These are phyloP conservation scores for Brachionus angularis DNA, from an alignment of 1,140 invertebrate species.

Conservation along the genomic window DNA sequence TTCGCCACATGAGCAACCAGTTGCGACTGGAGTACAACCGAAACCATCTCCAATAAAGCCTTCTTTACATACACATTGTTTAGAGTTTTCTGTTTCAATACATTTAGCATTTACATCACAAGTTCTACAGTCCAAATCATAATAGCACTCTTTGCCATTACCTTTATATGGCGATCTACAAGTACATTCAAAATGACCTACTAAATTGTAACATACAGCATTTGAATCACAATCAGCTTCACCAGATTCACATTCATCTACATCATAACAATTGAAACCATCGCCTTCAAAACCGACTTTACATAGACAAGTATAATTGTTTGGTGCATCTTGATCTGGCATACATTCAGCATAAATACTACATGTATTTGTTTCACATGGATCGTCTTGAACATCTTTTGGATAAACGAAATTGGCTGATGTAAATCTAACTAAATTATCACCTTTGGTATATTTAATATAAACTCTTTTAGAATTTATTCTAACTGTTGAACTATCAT, in stretches of 20 bases:
- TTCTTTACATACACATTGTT: constrained; percentile 26
- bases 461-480: constrained; percentile 33
- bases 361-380: constrained; percentile 34
- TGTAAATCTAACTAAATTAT: constrained; percentile 13
- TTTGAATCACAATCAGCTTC: constrained; percentile 40
- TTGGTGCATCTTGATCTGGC: neutral
- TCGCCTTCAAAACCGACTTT: constrained; percentile 42
- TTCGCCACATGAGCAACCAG: constrained; percentile 10
- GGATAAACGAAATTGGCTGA: constrained; percentile 33
- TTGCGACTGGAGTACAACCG: neutral
- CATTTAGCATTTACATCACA: constrained; percentile 42
- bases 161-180: constrained; percentile 43
- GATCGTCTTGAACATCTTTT: constrained; percentile 17
- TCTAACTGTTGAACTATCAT: neutral
- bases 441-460: constrained; percentile 26
- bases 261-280: constrained; percentile 37
- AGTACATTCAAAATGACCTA: constrained; percentile 28
- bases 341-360: constrained; percentile 42
- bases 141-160: constrained; percentile 11
- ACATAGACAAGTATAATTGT: constrained; percentile 41
- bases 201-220: constrained; percentile 38
- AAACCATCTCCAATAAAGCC: constrained; percentile 44
- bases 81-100: neutral
- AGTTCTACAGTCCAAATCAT: constrained; percentile 28
- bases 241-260: constrained; percentile 32